Conservation (phyloP, 1,140 invertebrate species). For the Polypedilum pembai region DNA sequence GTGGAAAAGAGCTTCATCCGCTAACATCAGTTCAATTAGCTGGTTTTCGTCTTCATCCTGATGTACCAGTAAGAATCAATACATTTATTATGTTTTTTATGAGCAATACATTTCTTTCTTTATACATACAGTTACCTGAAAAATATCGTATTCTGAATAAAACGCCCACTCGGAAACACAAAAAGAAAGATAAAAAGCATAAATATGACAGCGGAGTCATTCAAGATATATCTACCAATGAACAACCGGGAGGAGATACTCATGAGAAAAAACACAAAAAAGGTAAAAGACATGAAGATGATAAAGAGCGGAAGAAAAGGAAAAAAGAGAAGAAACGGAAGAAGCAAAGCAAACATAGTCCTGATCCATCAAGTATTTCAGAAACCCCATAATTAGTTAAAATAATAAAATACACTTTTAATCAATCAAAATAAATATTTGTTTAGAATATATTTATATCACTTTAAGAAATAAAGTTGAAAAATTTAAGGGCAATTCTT, state of each 20-base stretch:
- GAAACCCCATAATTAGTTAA: neutral
- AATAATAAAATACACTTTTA: neutral
- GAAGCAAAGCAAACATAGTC: slow-evolving; percentile 82
- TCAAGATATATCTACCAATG: slow-evolving; percentile 54
- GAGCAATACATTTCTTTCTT: slow-evolving; percentile 31
- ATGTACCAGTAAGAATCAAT: slow-evolving; percentile 60
- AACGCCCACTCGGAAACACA: slow-evolving; percentile 84
- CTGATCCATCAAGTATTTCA: slow-evolving; percentile 51
- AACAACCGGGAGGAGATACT: slow-evolving; percentile 60
- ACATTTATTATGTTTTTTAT: neutral
- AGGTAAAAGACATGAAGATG: slow-evolving; percentile 86
- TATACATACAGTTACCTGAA: slow-evolving; percentile 71
- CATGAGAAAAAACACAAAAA: slow-evolving; percentile 96
- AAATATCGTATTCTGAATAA: slow-evolving; percentile 91
- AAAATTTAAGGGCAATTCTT: too few relatives aligned
- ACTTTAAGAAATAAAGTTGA: too few relatives aligned
- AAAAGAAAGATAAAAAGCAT: slow-evolving; percentile 91
- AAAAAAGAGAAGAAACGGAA: slow-evolving; percentile 95
- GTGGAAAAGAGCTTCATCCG: slow-evolving; percentile 86
- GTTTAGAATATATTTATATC: too few relatives aligned
- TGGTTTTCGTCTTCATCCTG: slow-evolving; percentile 92
- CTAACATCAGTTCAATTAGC: slow-evolving; percentile 81
- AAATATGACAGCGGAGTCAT: slow-evolving; percentile 77
- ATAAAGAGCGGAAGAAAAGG: slow-evolving; percentile 86
- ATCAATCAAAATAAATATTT: too few relatives aligned